Evolutionary conservation across 2,113 vertebrate species (phyloP).

Genomic region (Vicugna pacos): DNA sequence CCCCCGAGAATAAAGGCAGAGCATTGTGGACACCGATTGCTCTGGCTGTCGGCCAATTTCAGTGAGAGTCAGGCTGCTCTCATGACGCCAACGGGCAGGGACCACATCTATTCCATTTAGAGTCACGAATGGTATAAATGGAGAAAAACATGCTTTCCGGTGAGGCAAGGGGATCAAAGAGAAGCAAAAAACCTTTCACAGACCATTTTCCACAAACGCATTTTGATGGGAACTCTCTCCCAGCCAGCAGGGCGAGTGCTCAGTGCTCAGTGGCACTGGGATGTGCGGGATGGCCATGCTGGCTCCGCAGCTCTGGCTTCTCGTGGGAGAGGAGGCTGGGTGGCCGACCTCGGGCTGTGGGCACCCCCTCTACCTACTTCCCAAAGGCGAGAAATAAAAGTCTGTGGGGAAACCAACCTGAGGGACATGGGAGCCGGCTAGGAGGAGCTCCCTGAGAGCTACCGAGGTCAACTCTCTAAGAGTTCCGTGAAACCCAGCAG

Average conservation of each 20-base stretch:
- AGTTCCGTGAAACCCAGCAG: no score
- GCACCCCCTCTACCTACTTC: background rate
- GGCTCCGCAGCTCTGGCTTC: fast-evolving
- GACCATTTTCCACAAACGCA: background rate
- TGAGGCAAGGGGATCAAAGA: background rate
- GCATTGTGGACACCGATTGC: fast-evolving
- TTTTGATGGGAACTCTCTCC: background rate
- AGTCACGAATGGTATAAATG: background rate
- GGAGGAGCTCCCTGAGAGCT: background rate
- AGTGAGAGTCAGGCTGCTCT: background rate
- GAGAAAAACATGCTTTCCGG: background rate
- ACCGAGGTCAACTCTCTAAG: background rate
- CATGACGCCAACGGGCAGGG: background rate
- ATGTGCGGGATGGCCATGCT: fast-evolving
- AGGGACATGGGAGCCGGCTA: fast-evolving
- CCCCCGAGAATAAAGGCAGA: background rate
- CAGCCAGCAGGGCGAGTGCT: no score
- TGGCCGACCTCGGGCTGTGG: background rate
- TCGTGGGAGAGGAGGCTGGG: background rate
- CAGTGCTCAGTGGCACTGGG: fast-evolving
- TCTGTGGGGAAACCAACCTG: fast-evolving
- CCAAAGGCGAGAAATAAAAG: background rate
- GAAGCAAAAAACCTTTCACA: background rate
- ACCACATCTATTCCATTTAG: fast-evolving
- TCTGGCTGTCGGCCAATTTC: background rate